Evolutionary conservation across 1,140 invertebrate species (phyloP).

Genomic region (Drosophila watanabei): DNA sequence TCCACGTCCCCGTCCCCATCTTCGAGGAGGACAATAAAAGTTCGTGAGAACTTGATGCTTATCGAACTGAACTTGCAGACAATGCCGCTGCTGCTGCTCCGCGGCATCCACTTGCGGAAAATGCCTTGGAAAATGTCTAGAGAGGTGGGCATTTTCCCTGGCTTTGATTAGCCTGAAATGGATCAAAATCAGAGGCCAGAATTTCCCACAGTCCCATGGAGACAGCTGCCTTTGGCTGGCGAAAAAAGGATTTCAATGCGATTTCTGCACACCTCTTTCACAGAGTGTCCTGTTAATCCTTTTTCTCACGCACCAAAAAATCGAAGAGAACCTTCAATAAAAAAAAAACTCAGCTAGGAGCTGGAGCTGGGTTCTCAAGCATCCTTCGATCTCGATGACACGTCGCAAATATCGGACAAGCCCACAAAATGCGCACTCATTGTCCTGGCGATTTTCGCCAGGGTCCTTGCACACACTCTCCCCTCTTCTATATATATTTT

Average conservation of each 20-base stretch:
- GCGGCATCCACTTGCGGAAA: slow-evolving; percentile 22
- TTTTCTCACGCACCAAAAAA: slow-evolving; percentile 83
- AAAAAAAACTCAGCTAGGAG: slow-evolving; percentile 40
- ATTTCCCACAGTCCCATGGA: slow-evolving; percentile 34
- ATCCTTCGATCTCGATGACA: slow-evolving; percentile 67
- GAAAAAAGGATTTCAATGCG: slow-evolving; percentile 3
- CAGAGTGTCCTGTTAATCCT: slow-evolving; percentile 66
- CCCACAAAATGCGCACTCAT: slow-evolving; percentile 73
- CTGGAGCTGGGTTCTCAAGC: slow-evolving; percentile 59
- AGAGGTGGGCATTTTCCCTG: slow-evolving; percentile 11
- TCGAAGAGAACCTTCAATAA: slow-evolving; percentile 59
- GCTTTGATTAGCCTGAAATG: slow-evolving; percentile 56
- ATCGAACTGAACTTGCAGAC: slow-evolving; percentile 70
- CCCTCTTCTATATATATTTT: neutral
- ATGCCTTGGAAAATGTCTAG: slow-evolving; percentile 12
- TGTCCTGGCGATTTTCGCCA: slow-evolving; percentile 77
- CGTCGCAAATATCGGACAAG: slow-evolving; percentile 75
- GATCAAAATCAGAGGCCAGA: slow-evolving; percentile 44
- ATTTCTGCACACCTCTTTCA: slow-evolving; percentile 30
- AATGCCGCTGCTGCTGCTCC: slow-evolving; percentile 39
- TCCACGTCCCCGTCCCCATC: slow-evolving; percentile 16
- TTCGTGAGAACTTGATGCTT: slow-evolving; percentile 84
- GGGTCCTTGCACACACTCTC: slow-evolving; percentile 2
- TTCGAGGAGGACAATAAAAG: slow-evolving; percentile 74
- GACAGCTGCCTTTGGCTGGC: slow-evolving; percentile 15